Conservation (phyloP, 2,888 invertebrate species). For the Cephonodes hylas region DNA sequence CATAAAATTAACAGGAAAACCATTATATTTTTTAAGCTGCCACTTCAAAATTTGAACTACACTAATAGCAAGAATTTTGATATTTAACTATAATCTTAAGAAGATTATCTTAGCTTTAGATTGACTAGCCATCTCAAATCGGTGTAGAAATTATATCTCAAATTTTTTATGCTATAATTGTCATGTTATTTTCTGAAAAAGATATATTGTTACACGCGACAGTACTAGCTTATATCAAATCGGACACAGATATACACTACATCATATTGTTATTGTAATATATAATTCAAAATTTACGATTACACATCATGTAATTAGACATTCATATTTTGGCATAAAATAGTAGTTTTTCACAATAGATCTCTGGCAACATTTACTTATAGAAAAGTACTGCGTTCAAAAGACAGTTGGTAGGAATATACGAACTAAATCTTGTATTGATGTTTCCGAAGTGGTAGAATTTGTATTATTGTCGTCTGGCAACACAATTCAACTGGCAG, state of each 20-base stretch:
- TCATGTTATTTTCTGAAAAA: background rate
- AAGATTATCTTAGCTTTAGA: no score
- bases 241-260: background rate
- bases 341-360: background rate
- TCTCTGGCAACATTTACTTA: background rate
- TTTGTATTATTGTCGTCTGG: background rate
- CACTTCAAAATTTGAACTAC: no score
- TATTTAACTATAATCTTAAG: no score
- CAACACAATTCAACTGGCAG: conserved; percentile 63
- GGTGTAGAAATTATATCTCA: no score
- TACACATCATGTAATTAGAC: background rate
- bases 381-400: background rate
- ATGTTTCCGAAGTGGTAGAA: background rate
- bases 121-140: no score
- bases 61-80: no score
- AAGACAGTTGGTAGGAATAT: background rate
- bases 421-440: background rate
- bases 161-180: no score
- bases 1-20: no score
- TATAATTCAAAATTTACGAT: background rate
- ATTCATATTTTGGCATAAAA: background rate
- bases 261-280: background rate
- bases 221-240: background rate
- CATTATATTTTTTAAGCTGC: no score
- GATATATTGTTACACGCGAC: background rate